Evolutionary conservation across 2,113 vertebrate species (phyloP), one percentile per base, ranked within the genome.

Genomic region (Petaurus breviceps): DNA sequence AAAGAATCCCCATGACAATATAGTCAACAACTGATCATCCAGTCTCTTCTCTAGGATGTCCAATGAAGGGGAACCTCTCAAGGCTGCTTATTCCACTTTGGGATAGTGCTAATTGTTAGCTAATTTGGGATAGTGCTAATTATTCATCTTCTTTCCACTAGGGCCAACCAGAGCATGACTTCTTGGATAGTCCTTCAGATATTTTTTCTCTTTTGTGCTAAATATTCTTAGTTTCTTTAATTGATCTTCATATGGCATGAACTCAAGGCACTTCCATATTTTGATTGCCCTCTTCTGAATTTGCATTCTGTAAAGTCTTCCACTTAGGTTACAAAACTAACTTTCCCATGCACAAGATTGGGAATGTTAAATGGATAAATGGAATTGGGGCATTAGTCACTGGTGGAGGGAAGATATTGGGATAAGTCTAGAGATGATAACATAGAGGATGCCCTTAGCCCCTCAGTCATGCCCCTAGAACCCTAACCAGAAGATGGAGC

Each of bases 181-280:
- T 68, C 31, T 3, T 68, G 28, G 9, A 31, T 3, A 37, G 10
- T 3, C 28, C 31, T 68, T 37, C 57, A 68, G 57, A 31, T 1
- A 68, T 1, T 24, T 51, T 93, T 97, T 96, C 93, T 68, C 90
- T 68, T 49, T 1, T 91, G 3, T 5, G 37, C 12, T 68, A 68
- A 68, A 37, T 14, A 93, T 90, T 96, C 97, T 94, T 0, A 0
- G 93, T 97, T 97, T 95, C 46, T 95, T 24, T 43, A 12, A 91
- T 92, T 97, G 96, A 96, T 97, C 90, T 96, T 96, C 91, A 95
- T 96, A 51, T 84, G 37, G 43, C 28, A 28, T 25, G 50, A 46
- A 10, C 22, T 93, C 5, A 57, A 28, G 68, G 46, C 5, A 96
- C 97, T 97, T 97, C 57, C 12, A 37, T 11, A 37, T 68, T 31